Evolutionary conservation across 2,888 invertebrate genomes (phyloP), one percentile per base, ranked within the genome.

Genomic region (Tiphia femorata): DNA sequence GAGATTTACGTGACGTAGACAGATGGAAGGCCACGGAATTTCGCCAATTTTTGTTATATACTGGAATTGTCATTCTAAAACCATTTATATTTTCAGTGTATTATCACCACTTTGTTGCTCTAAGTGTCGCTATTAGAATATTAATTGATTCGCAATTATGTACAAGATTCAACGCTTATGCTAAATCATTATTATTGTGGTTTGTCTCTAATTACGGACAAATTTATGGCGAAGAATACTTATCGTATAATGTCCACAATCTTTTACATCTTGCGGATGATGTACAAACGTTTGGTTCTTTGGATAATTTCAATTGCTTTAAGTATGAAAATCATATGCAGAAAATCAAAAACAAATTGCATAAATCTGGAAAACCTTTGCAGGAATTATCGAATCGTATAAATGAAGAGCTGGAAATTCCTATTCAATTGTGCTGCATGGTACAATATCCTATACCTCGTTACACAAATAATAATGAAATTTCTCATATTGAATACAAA

Each of bases 281-380:
- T 29, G 29, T 29, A 29, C 29, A 3, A 29, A 29, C 4, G 29
- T 29, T 29, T 29, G 29, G 29, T 29, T 29, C 29, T 23, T 25
- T n/a, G n/a, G n/a, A n/a, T n/a, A n/a, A n/a, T n/a, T n/a, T n/a
- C n/a, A n/a, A n/a, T n/a, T n/a, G n/a, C n/a, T 49, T 41, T 8
- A 38, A 41, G 12, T 49, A 41, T 29, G 49, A 49, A 49, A 40
- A 41, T 49, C 20, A 40, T n/a, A 10, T 49, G 12, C 29, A n/a
- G 3, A 27, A 41, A n/a, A 14, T 49, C 7, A 49, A 49, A 27
- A 23, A 30, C 35, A 49, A 49, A 41, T 14, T 49, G 1, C n/a
- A 41, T 17, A 49, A 38, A 8, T 49, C 49, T 29, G 27, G 49
- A 29, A 40, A 49, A 12, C 41, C 49, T 27, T 8, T 41, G 8